Percentiles rank a stretch among this genome's conserved stretches.
phyloP scores from a whole-genome alignment of 2,113 vertebrate species.

The Pogona vitticeps region DNA sequence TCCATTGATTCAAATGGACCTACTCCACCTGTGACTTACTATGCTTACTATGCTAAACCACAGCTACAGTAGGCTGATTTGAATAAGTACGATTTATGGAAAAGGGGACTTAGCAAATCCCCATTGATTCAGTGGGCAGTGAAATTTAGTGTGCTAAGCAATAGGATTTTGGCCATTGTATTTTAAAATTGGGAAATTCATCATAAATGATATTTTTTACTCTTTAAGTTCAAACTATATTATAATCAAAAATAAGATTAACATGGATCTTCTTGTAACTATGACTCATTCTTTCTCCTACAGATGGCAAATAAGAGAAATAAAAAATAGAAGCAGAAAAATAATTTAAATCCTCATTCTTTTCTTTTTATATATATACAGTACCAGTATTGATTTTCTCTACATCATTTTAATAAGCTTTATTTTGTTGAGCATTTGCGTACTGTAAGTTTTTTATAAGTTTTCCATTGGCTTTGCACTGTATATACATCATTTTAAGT shows the following conservation, averaged over 20 bases:
- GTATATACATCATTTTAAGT: background rate
- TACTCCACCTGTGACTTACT: too few species aligned
- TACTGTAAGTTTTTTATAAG: background rate
- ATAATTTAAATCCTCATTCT: background rate
- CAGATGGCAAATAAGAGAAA: background rate
- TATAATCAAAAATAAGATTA: background rate
- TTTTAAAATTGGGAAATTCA: background rate
- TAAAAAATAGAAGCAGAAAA: background rate
- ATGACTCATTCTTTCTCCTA: background rate
- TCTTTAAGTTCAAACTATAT: constrained; percentile 9
- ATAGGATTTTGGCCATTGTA: too few species aligned
- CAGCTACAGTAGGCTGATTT: too few species aligned
- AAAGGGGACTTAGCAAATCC: too few species aligned
- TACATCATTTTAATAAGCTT: background rate
- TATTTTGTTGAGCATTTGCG: background rate
- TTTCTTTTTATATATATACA: background rate
- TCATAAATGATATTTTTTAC: constrained; percentile 2
- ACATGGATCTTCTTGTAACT: background rate
- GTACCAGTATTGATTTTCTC: background rate
- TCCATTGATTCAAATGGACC: background rate
- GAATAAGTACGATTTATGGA: too few species aligned
- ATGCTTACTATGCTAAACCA: too few species aligned
- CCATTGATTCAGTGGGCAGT: too few species aligned
- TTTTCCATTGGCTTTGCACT: background rate
- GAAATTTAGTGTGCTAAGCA: too few species aligned